Conservation (phyloP, 2,888 invertebrate genomes). For the Plebejus anna region DNA sequence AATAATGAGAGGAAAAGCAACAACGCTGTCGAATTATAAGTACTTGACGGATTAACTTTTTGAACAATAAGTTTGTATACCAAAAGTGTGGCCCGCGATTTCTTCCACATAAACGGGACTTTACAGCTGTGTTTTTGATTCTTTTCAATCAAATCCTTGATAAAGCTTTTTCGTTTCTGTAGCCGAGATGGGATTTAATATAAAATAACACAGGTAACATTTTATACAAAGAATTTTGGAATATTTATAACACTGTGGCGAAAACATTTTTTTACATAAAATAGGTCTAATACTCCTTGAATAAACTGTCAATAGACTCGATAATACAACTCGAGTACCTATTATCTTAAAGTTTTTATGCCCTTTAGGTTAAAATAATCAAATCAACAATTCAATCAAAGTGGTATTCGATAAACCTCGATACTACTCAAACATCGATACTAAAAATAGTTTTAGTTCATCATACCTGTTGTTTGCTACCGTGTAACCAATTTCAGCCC, state of each 20-base stretch:
- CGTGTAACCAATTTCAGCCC: neutral
- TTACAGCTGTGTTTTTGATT: no score
- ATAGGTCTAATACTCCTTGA: no score
- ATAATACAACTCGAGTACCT: no score
- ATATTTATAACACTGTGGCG: no score
- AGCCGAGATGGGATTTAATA: neutral
- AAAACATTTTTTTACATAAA: no score
- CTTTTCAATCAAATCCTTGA: no score
- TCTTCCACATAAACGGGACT: no score
- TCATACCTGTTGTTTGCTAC: neutral
- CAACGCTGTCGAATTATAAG: neutral
- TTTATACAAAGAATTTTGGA: neutral
- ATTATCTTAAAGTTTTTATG: neutral
- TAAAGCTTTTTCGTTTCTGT: neutral
- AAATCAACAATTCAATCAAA: neutral
- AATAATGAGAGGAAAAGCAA: conserved; percentile 23
- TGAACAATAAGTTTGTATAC: neutral
- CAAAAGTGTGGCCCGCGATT: no score
- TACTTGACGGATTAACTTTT: conserved; percentile 12
- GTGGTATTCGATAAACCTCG: neutral
- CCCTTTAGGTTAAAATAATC: no score
- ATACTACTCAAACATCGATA: neutral
- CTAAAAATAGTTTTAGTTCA: neutral
- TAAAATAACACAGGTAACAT: neutral
- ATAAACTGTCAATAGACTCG: no score